Percentiles rank a stretch among this genome's conserved stretches.
These are phyloP conservation scores for Halesus radiatus DNA, from an alignment of 1,140 invertebrate genomes.

Conservation along the genomic window DNA sequence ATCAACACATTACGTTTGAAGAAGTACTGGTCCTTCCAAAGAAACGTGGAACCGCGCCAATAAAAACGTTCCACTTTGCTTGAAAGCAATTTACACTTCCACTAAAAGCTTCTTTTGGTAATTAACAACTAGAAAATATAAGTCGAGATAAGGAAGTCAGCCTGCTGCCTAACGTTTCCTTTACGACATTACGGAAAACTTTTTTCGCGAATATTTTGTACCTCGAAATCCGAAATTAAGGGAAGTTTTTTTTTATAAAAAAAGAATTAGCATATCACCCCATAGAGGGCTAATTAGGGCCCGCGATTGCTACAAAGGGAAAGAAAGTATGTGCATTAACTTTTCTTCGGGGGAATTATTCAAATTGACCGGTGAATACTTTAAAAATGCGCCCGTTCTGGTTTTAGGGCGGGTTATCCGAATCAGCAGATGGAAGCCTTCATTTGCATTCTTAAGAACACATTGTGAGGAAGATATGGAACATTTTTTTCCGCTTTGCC, in stretches of 20 bases:
- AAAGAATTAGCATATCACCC: slow-evolving; percentile 57
- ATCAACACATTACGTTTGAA: too few species aligned
- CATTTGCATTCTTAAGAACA: slow-evolving; percentile 10
- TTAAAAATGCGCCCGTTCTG: slow-evolving; percentile 34
- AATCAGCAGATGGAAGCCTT: neutral
- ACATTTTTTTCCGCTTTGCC: neutral
- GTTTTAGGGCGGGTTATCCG: neutral
- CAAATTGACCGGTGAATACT: slow-evolving; percentile 50
- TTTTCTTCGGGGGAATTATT: slow-evolving; percentile 55
- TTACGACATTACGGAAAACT: slow-evolving; percentile 38
- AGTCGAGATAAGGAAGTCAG: slow-evolving; percentile 52
- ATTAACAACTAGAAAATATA: slow-evolving; percentile 57
- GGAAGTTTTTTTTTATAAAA: slow-evolving; percentile 56
- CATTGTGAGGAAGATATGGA: slow-evolving; percentile 10
- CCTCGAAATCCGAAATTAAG: slow-evolving; percentile 55
- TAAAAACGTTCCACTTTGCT: slow-evolving; percentile 26
- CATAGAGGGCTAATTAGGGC: slow-evolving; percentile 56
- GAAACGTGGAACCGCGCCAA: neutral
- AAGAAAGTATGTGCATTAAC: slow-evolving; percentile 56
- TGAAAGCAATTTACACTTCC: slow-evolving; percentile 49
- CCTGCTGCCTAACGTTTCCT: slow-evolving; percentile 30
- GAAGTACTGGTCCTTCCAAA: too few species aligned
- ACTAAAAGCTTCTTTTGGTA: slow-evolving; percentile 53
- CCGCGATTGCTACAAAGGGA: slow-evolving; percentile 53
- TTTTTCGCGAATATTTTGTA: slow-evolving; percentile 46